Conservation (phyloP, 2,113 vertebrate species). For the Campylorhamphus procurvoides region DNA sequence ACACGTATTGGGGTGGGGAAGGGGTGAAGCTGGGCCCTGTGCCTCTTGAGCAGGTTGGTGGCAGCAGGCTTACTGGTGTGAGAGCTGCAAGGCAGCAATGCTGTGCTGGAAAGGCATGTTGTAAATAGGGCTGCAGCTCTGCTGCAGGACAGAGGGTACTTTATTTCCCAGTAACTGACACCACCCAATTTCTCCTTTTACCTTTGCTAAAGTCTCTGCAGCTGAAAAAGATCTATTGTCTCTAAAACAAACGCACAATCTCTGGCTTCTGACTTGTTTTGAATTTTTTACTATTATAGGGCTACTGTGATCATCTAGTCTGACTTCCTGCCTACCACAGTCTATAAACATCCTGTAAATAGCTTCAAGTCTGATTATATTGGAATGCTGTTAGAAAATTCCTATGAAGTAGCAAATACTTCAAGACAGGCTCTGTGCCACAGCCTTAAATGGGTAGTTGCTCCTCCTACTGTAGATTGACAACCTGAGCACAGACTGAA, state of each 20-base stretch:
- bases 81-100: neutral
- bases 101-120: neutral
- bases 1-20: neutral
- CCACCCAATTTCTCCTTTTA: neutral
- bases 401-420: neutral
- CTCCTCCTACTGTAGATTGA: neutral
- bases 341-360: constrained; percentile 71
- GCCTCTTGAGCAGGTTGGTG: neutral
- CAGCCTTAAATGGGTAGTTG: neutral
- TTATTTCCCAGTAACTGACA: neutral
- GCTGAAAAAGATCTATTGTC: constrained; percentile 37
- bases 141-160: neutral
- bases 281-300: constrained; percentile 37
- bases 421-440: neutral
- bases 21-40: neutral
- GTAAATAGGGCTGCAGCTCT: neutral
- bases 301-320: constrained; percentile 50
- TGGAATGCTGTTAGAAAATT: constrained; percentile 38
- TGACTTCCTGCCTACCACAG: constrained; percentile 1
- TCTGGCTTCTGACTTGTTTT: constrained; percentile 61
- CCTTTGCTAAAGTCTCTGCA: neutral
- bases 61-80: neutral
- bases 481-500: neutral
- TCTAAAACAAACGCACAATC: constrained; percentile 24
- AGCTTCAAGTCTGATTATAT: constrained; percentile 41